Base-by-base conservation (phyloP, 2,888 invertebrate species). In the Selenia dentaria region DNA sequence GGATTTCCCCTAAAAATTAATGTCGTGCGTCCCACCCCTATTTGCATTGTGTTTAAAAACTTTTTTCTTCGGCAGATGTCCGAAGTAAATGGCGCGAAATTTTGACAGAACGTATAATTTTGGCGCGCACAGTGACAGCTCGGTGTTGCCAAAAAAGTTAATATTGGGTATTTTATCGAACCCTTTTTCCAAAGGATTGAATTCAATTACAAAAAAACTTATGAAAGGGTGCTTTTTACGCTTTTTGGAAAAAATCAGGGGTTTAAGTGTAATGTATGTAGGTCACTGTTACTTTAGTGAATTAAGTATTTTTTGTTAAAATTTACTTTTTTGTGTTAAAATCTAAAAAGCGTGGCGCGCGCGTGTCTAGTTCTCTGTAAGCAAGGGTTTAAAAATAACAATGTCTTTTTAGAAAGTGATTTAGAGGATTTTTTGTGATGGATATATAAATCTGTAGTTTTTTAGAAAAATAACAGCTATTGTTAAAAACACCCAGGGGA, bases 141-240 rank as follows among this genome's bases (percentile, higher is more conserved):
- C 69, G 56, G 65, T 62, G 64, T 62, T 54, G 67, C 67, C 53
- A 64, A 60, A 83, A 82, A 78, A 67, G 59, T 73, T 70, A 79
- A 79, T 83, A 80, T 77, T 59, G 71, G 78, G 74, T 78, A 75
- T 71, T 83, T 83, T 85, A 81, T 76, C 63, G 79, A 87, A 87
- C 89, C 90, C 87, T 86, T 87, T 25, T 88, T 87, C 86, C 84
- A 84, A 87, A 83, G 89, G 89, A 89, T 87, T 90, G 82, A 79
- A 87, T 90, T 84, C 86, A 80, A 88, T 89, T 88, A 85, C 66
- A 77, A 83, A n/a, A n/a, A 82, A 83, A 77, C 57, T 62, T 55
- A 79, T 78, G 79, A 83, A 79, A 64, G 85, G 86, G 79, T 80
- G 59, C 52, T 74, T 84, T 87, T 86, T 79, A 74, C 79, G 69